A percentile compares a stretch with the other conserved stretches of the same genome.
phyloP scores from a whole-genome alignment of 2,113 vertebrate genomes.

The Alexandromys fortis region DNA sequence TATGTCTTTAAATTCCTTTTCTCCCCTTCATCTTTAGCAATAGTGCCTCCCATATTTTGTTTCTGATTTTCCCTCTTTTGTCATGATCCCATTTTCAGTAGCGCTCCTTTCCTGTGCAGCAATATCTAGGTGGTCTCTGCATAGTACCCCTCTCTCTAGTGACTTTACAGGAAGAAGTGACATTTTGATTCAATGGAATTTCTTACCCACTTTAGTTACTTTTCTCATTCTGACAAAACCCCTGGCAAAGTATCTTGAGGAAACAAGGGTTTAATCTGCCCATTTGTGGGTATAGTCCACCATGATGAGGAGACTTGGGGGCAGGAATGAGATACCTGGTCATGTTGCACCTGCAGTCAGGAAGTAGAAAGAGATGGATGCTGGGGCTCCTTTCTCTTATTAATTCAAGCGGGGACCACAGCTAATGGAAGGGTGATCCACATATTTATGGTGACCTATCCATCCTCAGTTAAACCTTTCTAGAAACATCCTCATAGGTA shows the following conservation, averaged over 20 bases:
- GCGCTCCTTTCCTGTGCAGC: background rate
- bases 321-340: background rate
- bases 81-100: background rate
- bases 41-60: background rate
- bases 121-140: background rate
- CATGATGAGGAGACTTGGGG: background rate
- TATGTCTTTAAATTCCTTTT: background rate
- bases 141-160: background rate
- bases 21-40: background rate
- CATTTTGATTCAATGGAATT: background rate
- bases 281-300: background rate
- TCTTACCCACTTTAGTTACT: background rate
- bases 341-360: too few species aligned
- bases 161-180: background rate
- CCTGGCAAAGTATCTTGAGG: background rate
- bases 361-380: background rate
- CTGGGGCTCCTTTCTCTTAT: background rate
- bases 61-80: background rate
- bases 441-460: too few species aligned
- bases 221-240: background rate
- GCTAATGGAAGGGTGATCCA: too few species aligned
- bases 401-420: background rate
- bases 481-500: background rate
- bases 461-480: too few species aligned
- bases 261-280: background rate